These are phyloP conservation scores for Vulpes ferrilata DNA, from an alignment of 2,113 vertebrate species.

Conservation along the genomic window DNA sequence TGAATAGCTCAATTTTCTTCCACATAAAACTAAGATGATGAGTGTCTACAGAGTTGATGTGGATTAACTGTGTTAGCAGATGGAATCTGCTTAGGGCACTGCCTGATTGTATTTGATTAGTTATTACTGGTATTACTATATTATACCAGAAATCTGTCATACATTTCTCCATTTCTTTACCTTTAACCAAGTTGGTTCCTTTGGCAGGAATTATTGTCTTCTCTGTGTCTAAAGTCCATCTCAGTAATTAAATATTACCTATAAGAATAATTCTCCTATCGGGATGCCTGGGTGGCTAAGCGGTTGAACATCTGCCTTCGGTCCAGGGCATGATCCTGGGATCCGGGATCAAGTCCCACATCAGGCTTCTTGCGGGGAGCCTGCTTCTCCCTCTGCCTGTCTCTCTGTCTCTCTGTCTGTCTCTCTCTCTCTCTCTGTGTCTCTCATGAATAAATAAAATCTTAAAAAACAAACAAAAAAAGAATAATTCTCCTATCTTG, in stretches of 20 bases:
- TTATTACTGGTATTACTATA: neutral
- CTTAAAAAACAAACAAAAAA: neutral
- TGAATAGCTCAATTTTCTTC: neutral
- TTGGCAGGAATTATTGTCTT: neutral
- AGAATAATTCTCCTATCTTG: neutral
- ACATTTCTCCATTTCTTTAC: neutral
- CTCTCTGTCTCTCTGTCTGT: too few species aligned
- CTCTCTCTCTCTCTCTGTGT: too few species aligned
- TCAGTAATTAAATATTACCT: neutral
- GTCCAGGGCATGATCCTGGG: too few species aligned
- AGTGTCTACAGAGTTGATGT: neutral
- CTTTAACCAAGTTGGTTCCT: neutral
- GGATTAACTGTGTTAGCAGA: neutral
- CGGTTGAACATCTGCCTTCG: too few species aligned
- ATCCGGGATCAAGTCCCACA: too few species aligned
- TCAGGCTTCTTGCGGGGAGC: too few species aligned
- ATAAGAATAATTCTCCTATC: neutral
- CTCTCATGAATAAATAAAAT: too few species aligned
- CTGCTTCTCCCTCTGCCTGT: too few species aligned
- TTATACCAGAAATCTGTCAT: neutral
- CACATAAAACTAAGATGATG: neutral
- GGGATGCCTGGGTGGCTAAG: too few species aligned
- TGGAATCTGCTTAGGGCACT: neutral
- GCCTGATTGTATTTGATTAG: neutral
- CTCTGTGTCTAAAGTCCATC: neutral